Conservation (phyloP, 2,113 vertebrate species). For the Centropus unirufus region DNA sequence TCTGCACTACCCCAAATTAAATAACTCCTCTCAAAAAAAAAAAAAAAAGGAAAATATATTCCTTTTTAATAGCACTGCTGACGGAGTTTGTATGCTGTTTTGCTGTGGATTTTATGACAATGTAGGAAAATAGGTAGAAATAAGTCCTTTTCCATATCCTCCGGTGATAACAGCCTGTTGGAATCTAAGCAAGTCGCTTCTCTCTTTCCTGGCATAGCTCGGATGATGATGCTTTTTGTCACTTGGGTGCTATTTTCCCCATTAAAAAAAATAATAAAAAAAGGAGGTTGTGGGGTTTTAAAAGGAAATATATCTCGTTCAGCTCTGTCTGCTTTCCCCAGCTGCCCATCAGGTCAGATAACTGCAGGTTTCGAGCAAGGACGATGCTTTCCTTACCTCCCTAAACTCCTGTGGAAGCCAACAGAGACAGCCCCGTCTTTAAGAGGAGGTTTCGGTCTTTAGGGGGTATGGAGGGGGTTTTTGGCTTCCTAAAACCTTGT, state of each 20-base stretch:
- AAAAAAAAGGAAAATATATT: background rate
- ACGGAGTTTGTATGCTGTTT: background rate
- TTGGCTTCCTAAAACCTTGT: background rate
- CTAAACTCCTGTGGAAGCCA: background rate
- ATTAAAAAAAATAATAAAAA: too few species aligned
- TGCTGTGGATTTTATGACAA: background rate
- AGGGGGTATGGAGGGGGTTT: background rate
- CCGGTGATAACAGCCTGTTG: background rate
- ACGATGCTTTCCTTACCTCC: background rate
- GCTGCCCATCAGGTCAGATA: background rate
- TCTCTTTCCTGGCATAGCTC: background rate
- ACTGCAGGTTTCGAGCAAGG: background rate
- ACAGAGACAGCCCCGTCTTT: background rate
- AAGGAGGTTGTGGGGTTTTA: background rate
- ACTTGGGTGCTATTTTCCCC: background rate
- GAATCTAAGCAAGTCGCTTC: background rate
- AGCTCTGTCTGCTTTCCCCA: background rate
- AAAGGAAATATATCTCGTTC: background rate
- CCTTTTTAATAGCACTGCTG: background rate
- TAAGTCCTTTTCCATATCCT: background rate
- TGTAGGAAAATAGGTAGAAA: background rate
- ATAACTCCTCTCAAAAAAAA: background rate
- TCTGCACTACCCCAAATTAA: background rate
- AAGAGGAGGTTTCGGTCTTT: background rate
- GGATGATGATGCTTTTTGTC: background rate